These are phyloP conservation scores for Hippocampus kuda DNA, from an alignment of 2,797 vertebrate genomes.

Conservation along the genomic window DNA sequence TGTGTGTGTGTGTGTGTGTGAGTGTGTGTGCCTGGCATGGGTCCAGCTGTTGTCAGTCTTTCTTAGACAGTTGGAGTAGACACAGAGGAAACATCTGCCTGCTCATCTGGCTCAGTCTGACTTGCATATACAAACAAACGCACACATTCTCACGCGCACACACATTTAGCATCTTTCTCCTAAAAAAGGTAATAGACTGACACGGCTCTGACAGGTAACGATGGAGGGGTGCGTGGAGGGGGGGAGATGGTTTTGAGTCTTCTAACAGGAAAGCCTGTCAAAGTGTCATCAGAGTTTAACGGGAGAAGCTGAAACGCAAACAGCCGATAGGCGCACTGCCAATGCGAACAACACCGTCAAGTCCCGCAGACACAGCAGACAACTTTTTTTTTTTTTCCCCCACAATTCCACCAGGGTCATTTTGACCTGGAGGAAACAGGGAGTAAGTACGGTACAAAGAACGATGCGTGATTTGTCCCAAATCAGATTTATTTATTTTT, in stretches of 20 bases:
- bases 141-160: conserved; percentile 16
- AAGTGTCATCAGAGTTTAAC: conserved; percentile 54
- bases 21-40: conserved; percentile 38
- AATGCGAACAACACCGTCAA: conserved; percentile 6
- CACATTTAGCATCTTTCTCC: conserved; percentile 21
- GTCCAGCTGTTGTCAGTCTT: conserved; percentile 64
- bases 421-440: neutral
- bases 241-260: conserved; percentile 42
- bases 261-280: conserved; percentile 56
- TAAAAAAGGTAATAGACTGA: conserved; percentile 43
- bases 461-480: neutral
- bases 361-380: neutral
- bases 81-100: conserved; percentile 59
- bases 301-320: conserved; percentile 44
- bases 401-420: neutral
- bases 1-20: conserved; percentile 14
- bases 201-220: conserved; percentile 49
- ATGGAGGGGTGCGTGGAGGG: conserved; percentile 12
- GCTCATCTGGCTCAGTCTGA: conserved; percentile 61
- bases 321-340: conserved; percentile 39
- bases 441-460: neutral
- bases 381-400: neutral
- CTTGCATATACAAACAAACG: conserved; percentile 24
- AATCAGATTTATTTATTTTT: neutral
- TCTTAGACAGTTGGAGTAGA: conserved; percentile 51